phyloP scores from a whole-genome alignment of 2,888 invertebrate species.

The Leptinotarsa tumamoca region DNA sequence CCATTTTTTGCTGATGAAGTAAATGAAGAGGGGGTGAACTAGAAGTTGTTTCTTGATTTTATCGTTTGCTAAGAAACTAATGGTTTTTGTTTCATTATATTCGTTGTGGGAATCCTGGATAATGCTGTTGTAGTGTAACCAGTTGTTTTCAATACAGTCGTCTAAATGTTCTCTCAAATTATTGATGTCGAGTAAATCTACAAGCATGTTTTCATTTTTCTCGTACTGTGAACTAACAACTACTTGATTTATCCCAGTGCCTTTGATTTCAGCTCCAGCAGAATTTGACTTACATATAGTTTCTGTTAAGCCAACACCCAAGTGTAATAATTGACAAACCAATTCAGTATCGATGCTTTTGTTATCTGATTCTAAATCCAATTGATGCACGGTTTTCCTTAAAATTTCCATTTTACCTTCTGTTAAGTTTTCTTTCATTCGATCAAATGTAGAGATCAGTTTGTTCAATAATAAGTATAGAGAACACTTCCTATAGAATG shows the following conservation, averaged over 20 bases:
- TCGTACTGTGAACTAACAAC: neutral
- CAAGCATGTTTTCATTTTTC: conserved; percentile 23
- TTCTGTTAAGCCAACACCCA: conserved; percentile 48
- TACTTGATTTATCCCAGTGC: neutral
- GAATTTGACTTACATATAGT: neutral
- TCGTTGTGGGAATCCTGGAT: conserved; percentile 40
- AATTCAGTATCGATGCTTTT: conserved; percentile 43
- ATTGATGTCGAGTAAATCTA: conserved; percentile 44
- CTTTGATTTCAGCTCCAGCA: conserved; percentile 16
- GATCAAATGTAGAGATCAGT: conserved; percentile 29
- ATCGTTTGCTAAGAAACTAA: conserved; percentile 42
- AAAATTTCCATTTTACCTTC: conserved; percentile 31
- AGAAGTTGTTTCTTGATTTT: conserved; percentile 44
- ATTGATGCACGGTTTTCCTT: conserved; percentile 36
- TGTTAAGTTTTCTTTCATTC: conserved; percentile 28
- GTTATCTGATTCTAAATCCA: conserved; percentile 46
- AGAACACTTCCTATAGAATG: conserved; percentile 44
- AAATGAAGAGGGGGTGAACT: conserved; percentile 47
- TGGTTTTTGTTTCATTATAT: conserved; percentile 47
- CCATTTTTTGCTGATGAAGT: conserved; percentile 50
- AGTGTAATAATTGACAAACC: conserved; percentile 48
- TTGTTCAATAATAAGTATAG: conserved; percentile 47
- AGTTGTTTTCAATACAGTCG: conserved; percentile 46
- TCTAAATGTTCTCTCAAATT: conserved; percentile 50
- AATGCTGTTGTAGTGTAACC: conserved; percentile 48